These are phyloP conservation scores for Oceanodroma tethys DNA, from an alignment of 2,113 vertebrate genomes.

Conservation along the genomic window DNA sequence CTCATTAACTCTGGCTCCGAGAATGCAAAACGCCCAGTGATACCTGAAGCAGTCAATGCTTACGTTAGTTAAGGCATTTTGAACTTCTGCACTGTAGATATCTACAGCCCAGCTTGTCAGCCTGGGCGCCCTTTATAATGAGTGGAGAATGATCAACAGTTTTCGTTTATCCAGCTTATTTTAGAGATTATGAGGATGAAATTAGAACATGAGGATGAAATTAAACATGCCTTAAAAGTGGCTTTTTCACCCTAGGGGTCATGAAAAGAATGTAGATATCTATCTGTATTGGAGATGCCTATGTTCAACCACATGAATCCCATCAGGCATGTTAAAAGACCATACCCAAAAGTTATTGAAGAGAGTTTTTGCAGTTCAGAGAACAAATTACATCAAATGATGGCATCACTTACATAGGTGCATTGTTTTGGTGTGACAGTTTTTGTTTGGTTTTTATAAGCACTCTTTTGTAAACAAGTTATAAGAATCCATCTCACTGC, in stretches of 20 bases:
- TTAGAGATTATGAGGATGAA: background rate
- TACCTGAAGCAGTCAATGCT: background rate
- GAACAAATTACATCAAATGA: background rate
- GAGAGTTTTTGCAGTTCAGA: background rate
- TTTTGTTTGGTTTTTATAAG: background rate
- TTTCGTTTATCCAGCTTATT: background rate
- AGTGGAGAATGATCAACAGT: accelerated
- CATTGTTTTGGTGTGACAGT: accelerated
- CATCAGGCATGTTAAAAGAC: background rate
- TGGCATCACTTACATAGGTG: background rate
- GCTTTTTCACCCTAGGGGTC: background rate
- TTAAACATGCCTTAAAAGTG: accelerated
- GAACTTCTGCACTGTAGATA: background rate
- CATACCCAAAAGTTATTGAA: background rate
- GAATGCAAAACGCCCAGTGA: accelerated
- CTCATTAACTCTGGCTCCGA: background rate
- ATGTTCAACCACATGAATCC: accelerated
- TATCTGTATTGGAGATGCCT: background rate
- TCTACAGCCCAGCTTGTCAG: background rate
- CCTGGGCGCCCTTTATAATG: background rate
- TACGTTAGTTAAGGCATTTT: background rate
- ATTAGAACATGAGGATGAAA: background rate
- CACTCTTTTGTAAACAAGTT: background rate
- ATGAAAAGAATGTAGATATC: background rate
- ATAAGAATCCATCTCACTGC: background rate